These are phyloP conservation scores for Rotaria macrura DNA, from an alignment of 2,888 invertebrate genomes.

Conservation along the genomic window DNA sequence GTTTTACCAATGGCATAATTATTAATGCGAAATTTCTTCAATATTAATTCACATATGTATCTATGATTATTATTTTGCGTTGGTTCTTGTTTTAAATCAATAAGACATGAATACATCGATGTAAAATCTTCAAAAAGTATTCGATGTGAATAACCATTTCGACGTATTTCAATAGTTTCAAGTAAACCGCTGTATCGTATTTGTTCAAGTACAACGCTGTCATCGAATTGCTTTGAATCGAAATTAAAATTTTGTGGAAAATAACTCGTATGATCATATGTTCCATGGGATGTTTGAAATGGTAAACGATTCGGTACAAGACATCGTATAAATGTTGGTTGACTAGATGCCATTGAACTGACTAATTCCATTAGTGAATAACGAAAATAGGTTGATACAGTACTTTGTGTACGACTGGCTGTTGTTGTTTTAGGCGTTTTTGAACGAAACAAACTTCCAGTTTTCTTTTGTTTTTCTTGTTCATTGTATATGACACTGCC, in stretches of 20 bases:
- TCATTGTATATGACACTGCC: background rate
- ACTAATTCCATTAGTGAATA: slow-evolving; percentile 20
- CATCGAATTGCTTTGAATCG: background rate
- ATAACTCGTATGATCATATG: slow-evolving; percentile 4
- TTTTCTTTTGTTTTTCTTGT: background rate
- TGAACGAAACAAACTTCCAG: background rate
- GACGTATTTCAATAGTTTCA: slow-evolving; percentile 2
- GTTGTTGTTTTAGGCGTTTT: background rate
- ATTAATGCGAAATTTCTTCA: background rate
- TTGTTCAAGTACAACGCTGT: background rate
- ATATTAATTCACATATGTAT: background rate
- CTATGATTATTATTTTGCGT: too few species aligned
- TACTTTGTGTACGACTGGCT: background rate
- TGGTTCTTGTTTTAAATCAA: background rate
- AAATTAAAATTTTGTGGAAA: background rate
- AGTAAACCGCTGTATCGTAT: slow-evolving; percentile 5
- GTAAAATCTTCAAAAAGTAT: background rate
- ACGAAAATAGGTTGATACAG: slow-evolving; percentile 17
- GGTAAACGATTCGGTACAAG: slow-evolving; percentile 5
- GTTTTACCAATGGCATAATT: slow-evolving; percentile 11
- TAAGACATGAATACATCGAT: background rate
- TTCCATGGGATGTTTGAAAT: background rate
- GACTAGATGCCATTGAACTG: background rate
- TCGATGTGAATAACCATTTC: slow-evolving; percentile 18
- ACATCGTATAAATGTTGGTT: slow-evolving; percentile 18